A percentile compares a stretch with the other conserved stretches of the same genome.
Conservation (phyloP, 2,113 vertebrate genomes). For the Campylorhamphus procurvoides region DNA sequence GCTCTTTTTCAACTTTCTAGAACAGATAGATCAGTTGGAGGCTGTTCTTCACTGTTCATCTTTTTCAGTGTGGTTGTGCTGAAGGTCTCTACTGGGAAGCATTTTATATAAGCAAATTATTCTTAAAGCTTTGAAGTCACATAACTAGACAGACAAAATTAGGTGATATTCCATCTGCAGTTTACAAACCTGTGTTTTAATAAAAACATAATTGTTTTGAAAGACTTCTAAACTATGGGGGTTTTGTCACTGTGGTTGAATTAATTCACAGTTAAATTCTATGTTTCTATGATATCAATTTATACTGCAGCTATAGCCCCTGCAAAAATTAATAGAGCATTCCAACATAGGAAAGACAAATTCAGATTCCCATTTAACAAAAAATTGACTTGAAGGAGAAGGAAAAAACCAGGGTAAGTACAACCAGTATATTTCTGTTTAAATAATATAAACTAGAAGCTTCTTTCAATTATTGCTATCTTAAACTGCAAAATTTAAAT, state of each 20-base stretch:
- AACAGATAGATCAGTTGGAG: neutral
- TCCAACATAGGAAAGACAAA: neutral
- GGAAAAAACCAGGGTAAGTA: neutral
- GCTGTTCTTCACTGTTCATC: neutral
- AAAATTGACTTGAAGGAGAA: neutral
- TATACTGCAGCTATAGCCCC: neutral
- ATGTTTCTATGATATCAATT: neutral
- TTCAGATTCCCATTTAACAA: neutral
- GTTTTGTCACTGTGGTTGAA: neutral
- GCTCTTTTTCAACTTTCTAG: slow-evolving; percentile 4
- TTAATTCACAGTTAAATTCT: neutral
- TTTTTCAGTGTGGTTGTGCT: neutral
- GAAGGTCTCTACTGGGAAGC: neutral
- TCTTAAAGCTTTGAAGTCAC: neutral
- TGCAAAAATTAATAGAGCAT: neutral
- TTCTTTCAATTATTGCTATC: neutral
- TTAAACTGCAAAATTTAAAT: neutral
- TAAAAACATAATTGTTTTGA: neutral
- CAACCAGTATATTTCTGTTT: neutral
- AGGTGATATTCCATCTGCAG: neutral
- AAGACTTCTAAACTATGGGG: neutral
- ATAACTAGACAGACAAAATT: neutral
- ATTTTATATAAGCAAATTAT: neutral
- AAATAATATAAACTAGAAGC: neutral
- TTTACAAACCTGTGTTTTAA: neutral